A percentile compares a stretch with the other conserved stretches of the same genome.
These are phyloP conservation scores for Eudemis profundana DNA, from an alignment of 2,888 invertebrate genomes.

Conservation along the genomic window DNA sequence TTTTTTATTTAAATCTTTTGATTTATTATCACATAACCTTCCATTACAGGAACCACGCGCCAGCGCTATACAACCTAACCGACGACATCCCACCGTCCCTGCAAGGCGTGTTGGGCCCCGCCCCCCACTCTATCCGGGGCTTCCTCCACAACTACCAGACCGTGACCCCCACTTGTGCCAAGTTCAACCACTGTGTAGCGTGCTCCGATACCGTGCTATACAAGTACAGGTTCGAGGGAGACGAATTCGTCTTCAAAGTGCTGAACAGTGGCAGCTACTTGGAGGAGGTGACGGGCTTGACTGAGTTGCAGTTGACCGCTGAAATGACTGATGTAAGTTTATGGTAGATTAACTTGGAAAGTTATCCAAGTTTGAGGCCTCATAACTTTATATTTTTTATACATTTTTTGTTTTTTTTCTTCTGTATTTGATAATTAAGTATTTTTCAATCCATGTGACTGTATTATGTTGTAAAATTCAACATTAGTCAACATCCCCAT, in stretches of 20 bases:
- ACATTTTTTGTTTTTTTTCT: too few species aligned
- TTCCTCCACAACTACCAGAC: slow-evolving; percentile 93
- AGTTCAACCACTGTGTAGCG: slow-evolving; percentile 96
- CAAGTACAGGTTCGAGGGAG: slow-evolving; percentile 80
- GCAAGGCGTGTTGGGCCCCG: slow-evolving; percentile 90
- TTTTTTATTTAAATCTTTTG: too few species aligned
- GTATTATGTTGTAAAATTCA: too few species aligned
- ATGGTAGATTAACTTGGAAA: too few species aligned
- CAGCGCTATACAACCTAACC: slow-evolving; percentile 86
- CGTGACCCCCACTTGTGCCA: slow-evolving; percentile 92
- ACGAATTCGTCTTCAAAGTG: slow-evolving; percentile 90
- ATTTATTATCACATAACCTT: too few species aligned
- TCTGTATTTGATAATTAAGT: too few species aligned
- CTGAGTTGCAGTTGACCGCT: slow-evolving; percentile 85
- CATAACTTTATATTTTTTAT: too few species aligned
- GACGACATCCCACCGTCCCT: slow-evolving; percentile 64
- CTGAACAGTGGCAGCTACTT: slow-evolving; percentile 93
- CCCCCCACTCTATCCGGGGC: slow-evolving; percentile 97
- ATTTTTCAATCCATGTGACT: too few species aligned
- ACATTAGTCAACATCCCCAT: too few species aligned
- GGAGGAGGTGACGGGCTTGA: slow-evolving; percentile 94
- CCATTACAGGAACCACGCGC: slow-evolving; percentile 85
- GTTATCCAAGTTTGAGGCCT: not conserved
- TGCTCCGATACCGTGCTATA: slow-evolving; percentile 88
- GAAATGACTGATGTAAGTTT: slow-evolving; percentile 85